Evolutionary conservation across 2,113 vertebrate genomes (phyloP).

Genomic region (Phaethornis superciliosus): DNA sequence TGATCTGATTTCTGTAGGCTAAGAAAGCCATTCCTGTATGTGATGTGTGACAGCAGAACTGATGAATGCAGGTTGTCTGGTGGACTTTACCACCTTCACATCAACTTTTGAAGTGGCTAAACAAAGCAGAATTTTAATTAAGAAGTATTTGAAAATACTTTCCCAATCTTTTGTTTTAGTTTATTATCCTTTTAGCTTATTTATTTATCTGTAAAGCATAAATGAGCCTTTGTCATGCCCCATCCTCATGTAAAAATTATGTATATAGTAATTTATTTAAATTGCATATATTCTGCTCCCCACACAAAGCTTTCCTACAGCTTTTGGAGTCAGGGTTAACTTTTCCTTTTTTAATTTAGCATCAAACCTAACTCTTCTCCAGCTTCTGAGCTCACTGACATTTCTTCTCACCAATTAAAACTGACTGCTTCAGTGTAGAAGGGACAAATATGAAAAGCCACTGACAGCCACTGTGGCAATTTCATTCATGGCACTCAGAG

Average conservation of each 20-base stretch:
- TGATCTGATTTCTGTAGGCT: background rate
- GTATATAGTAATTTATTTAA: background rate
- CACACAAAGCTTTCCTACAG: background rate
- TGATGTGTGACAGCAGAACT: background rate
- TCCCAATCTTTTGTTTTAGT: background rate
- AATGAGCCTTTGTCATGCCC: background rate
- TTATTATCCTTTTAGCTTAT: background rate
- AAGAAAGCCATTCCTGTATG: background rate
- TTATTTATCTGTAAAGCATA: background rate
- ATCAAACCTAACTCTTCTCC: background rate
- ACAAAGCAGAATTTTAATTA: background rate
- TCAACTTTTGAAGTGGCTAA: background rate
- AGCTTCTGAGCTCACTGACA: background rate
- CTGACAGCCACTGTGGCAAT: background rate
- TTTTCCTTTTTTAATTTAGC: background rate
- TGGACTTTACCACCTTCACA: background rate
- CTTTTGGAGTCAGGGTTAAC: background rate
- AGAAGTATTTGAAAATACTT: background rate
- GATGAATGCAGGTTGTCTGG: background rate
- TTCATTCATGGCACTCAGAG: conserved; percentile 13
- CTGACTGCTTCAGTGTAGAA: background rate
- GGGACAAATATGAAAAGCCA: conserved; percentile 22
- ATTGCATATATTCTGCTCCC: background rate
- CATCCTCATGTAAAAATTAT: background rate
- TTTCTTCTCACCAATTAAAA: conserved; percentile 51